Conservation (phyloP, 2,113 vertebrate genomes). For the Morone chrysops region DNA sequence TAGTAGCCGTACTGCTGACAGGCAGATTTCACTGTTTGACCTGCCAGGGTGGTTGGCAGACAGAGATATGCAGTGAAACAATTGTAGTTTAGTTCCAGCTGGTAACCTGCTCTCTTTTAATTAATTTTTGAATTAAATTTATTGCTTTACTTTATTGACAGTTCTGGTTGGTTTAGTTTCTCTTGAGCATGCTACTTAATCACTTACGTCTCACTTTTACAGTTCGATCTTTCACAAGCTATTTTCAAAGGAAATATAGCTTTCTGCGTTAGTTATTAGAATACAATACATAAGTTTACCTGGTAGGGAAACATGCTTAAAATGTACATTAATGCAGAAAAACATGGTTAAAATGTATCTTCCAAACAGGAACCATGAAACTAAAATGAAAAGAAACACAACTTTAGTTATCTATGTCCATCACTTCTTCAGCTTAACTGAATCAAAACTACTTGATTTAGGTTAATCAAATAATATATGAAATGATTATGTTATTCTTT, state of each 20-base stretch:
- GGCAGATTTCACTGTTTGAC: conserved; percentile 31
- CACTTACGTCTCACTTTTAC: not conserved
- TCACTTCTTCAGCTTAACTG: not conserved
- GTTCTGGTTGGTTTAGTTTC: not conserved
- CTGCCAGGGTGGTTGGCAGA: conserved; percentile 4
- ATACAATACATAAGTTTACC: not conserved
- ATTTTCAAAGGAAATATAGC: not conserved
- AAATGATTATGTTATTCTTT: not conserved
- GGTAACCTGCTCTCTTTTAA: conserved; percentile 2
- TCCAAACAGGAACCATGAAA: not conserved
- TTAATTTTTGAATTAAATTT: not conserved
- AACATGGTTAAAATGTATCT: not conserved
- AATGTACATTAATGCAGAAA: not conserved
- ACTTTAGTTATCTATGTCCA: not conserved
- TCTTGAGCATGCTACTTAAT: not conserved
- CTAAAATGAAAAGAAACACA: not conserved
- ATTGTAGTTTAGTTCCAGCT: not conserved
- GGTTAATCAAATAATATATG: not conserved
- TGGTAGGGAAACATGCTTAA: not conserved
- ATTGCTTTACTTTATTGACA: not conserved
- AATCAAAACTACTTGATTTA: not conserved
- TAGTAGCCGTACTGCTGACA: conserved; percentile 2
- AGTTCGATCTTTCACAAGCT: not conserved
- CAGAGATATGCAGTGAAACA: not conserved
- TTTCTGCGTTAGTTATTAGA: not conserved